Conservation (phyloP, 2,888 invertebrate genomes). For the Orchesella flavescens region DNA sequence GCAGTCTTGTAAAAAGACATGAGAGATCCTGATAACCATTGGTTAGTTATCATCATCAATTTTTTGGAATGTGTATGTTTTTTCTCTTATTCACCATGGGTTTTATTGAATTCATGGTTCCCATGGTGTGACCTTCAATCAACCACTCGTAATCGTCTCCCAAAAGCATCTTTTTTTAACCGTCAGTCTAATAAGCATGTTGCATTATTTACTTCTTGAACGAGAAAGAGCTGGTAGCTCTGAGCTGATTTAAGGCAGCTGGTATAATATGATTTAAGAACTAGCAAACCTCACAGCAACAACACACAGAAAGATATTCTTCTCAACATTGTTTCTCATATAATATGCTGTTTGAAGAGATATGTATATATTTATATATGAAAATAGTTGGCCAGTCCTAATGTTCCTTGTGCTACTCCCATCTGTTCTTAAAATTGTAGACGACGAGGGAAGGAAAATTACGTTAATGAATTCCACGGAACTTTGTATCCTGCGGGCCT, state of each 20-base stretch:
- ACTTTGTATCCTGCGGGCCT: constrained; percentile 62
- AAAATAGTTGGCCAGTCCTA: not conserved
- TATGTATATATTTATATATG: not conserved
- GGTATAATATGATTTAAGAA: constrained; percentile 29
- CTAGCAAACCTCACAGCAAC: constrained; percentile 35
- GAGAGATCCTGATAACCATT: not conserved
- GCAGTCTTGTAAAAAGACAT: not conserved
- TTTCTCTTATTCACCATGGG: no score
- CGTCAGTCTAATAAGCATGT: not conserved
- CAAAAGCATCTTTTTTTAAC: constrained; percentile 9
- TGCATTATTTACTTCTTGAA: constrained; percentile 20
- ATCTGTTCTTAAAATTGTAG: constrained; percentile 57
- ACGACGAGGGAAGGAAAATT: constrained; percentile 51
- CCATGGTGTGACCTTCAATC: constrained; percentile 17
- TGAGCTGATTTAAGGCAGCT: constrained; percentile 30
- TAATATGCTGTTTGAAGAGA: not conserved
- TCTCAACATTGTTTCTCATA: not conserved
- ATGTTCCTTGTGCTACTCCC: constrained; percentile 37
- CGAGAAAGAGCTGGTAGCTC: not conserved
- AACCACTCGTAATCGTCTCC: constrained; percentile 2
- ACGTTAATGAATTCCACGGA: constrained; percentile 63
- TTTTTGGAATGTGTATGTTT: not conserved
- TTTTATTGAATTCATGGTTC: not conserved
- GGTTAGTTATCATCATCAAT: not conserved
- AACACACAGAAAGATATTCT: not conserved